Percentiles rank a stretch among this genome's conserved stretches.
Conservation (phyloP, 2,888 invertebrate genomes). For the Eupithecia abbreviata region DNA sequence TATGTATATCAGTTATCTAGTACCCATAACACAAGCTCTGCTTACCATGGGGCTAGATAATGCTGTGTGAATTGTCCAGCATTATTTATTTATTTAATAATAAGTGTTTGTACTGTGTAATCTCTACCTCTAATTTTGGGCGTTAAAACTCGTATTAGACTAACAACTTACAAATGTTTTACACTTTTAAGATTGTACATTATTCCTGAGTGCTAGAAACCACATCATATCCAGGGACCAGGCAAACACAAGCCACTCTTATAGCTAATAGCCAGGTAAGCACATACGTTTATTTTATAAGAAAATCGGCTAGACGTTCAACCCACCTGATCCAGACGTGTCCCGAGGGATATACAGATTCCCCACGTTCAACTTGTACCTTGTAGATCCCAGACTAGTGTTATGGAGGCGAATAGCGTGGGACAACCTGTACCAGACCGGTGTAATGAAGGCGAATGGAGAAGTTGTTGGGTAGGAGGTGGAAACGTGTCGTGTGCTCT, state of each 20-base stretch:
- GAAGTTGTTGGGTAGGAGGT: background rate
- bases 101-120: too few relatives aligned
- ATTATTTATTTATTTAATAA: too few relatives aligned
- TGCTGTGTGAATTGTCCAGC: too few relatives aligned
- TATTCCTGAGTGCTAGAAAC: background rate
- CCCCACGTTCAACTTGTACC: background rate
- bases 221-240: background rate
- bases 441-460: background rate
- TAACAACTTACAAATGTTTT: too few relatives aligned
- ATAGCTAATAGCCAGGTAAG: background rate
- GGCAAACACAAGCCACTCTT: background rate
- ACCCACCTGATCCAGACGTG: constrained; percentile 1
- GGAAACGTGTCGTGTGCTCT: background rate
- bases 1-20: too few relatives aligned
- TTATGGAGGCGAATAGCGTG: background rate
- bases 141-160: too few relatives aligned
- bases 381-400: background rate
- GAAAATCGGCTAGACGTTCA: background rate
- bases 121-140: too few relatives aligned
- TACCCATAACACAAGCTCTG: too few relatives aligned
- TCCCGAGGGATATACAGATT: background rate
- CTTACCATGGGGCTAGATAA: too few relatives aligned
- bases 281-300: background rate
- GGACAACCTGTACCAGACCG: background rate
- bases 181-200: background rate